Base-by-base conservation (phyloP, 2,797 vertebrate species). In the Choloepus didactylus region DNA sequence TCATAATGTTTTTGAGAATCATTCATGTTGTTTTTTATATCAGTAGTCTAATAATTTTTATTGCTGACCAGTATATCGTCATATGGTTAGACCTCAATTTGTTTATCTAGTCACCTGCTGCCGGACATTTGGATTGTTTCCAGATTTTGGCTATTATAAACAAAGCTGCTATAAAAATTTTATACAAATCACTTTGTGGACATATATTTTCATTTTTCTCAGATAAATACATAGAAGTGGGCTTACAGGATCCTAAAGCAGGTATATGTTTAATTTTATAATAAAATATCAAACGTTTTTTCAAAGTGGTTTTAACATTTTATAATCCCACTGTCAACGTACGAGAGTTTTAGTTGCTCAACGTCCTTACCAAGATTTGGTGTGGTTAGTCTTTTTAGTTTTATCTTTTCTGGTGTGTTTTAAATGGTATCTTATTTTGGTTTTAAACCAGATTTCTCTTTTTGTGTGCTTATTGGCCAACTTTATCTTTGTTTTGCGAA, bases 391-490 rank as follows among this genome's bases (percentile, higher is more conserved):
- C 11, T 46, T 84, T 80, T n/a, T 82, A 70, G 46, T 66, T 77
- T 73, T 62, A 54, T 31, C 70, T 91, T 51, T 73, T 91, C 25
- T 72, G 59, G 1, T 89, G 64, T 3, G 2, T 81, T 6, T 89
- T 49, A 62, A 84, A 60, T 77, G 23, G 25, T 25, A 76, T 41
- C 66, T 35, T 72, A 35, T n/a, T 49, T 87, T 77, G n/a, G 64
- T 87, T 90, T 96, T 75, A 75, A 92, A 66, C 70, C 27, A 1
- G 2, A 72, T 62, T 95, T 94, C 29, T 6, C 5, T 64, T 94
- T 93, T 67, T 16, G 88, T 62, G 8, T 89, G 44, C 31, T 86
- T 72, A 83, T 12, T 89, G 23, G 11, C 3, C 29, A 79, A 31
- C 56, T 51, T 15, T 38, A 73, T 83, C 38, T 29, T 77, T 66